Conservation (phyloP, 1,140 invertebrate species). For the Halictus rubicundus region DNA sequence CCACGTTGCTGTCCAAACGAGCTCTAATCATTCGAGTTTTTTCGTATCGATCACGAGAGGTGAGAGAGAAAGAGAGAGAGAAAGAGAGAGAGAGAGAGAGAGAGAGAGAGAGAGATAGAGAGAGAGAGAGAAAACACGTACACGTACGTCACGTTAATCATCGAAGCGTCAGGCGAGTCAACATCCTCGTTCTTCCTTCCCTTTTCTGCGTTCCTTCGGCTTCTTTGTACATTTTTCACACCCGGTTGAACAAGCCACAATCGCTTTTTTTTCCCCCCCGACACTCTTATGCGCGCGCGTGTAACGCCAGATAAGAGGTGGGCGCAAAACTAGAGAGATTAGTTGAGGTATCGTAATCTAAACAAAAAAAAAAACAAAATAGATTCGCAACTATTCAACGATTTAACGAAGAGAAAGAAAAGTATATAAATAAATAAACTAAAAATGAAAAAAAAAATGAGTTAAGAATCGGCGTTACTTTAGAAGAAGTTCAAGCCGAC, state of each 20-base stretch:
- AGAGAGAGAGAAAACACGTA: background rate
- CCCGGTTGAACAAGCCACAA: conserved; percentile 10
- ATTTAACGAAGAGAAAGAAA: background rate
- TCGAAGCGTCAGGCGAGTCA: conserved; percentile 44
- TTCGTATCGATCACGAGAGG: background rate
- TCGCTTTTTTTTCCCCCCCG: conserved; percentile 33
- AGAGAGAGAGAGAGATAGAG: background rate
- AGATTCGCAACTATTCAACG: conserved; percentile 43
- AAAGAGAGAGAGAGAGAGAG: background rate
- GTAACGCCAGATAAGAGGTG: conserved; percentile 25
- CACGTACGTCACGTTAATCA: conserved; percentile 34
- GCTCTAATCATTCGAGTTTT: background rate
- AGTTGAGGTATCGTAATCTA: conserved; percentile 19
- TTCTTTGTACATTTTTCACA: conserved; percentile 20
- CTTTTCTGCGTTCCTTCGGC: conserved; percentile 24
- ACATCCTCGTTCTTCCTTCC: conserved; percentile 56
- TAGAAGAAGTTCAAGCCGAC: conserved; percentile 50
- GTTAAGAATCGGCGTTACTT: conserved; percentile 41
- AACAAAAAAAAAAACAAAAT: background rate
- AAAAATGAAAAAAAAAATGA: conserved; percentile 11
- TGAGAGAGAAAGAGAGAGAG: background rate
- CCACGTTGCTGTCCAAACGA: background rate
- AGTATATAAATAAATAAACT: conserved; percentile 8
- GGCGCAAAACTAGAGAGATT: conserved; percentile 17
- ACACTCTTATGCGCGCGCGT: conserved; percentile 35